These are phyloP conservation scores for Noctua pronuba DNA, from an alignment of 2,888 invertebrate genomes.

Conservation along the genomic window DNA sequence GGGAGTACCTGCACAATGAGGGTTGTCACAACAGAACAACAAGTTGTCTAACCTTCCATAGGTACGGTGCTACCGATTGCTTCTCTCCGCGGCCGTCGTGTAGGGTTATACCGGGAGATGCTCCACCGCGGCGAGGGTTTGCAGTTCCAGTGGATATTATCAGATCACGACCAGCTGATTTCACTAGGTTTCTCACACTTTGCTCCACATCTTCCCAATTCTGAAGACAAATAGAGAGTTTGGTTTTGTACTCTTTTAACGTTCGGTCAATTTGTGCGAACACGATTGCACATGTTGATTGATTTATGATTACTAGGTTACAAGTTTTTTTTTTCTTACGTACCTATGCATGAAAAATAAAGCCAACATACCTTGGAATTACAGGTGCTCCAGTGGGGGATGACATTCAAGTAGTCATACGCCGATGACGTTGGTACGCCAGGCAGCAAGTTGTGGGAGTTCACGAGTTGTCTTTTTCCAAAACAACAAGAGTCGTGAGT, in stretches of 20 bases:
- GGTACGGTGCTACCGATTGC: conserved; percentile 70
- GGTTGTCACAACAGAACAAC: neutral
- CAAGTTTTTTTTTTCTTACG: too few species aligned
- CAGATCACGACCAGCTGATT: conserved; percentile 60
- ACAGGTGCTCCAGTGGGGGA: conserved; percentile 82
- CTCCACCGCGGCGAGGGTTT: conserved; percentile 6
- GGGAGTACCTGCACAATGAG: neutral
- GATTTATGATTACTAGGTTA: neutral
- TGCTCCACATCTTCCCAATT: conserved; percentile 79
- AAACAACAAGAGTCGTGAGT: conserved; percentile 74
- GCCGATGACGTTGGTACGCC: conserved; percentile 75
- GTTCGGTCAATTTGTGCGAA: neutral
- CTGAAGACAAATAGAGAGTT: conserved; percentile 56
- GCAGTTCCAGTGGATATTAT: conserved; percentile 74
- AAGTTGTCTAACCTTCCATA: conserved; percentile 78
- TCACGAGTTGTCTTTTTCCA: conserved; percentile 75
- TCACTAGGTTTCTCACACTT: conserved; percentile 71
- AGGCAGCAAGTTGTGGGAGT: conserved; percentile 72
- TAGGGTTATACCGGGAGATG: conserved; percentile 35
- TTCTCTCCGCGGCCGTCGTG: conserved; percentile 49
- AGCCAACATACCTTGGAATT: conserved; percentile 68
- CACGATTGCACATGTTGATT: neutral
- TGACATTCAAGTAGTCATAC: conserved; percentile 75
- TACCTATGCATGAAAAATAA: neutral
- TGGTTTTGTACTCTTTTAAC: neutral